Evolutionary conservation across 37 sponge, comb jelly and placozoan genomes (phyloP), one percentile per base, ranked within the genome.

Genomic region (Theonella swinhoei): DNA sequence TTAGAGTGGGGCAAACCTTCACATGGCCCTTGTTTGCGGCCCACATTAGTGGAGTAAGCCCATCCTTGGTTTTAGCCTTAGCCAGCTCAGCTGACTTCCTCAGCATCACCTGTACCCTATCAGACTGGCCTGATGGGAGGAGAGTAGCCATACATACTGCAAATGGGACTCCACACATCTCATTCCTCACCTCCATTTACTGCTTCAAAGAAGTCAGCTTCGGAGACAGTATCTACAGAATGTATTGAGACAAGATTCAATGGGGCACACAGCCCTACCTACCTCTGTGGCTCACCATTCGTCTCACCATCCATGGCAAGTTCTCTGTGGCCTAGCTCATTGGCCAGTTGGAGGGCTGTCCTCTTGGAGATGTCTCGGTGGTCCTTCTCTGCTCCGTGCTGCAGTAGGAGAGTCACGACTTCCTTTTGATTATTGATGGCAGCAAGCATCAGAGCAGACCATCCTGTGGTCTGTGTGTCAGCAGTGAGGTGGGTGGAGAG

Each of bases 21-120:
- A 39, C 67, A 40, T 89, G 60, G 1, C 93, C 91, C 58, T 66
- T 83, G 72, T 86, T 92, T n/a, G 90, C 84, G 39, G 96, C 93
- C 59, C 76, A 76, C 93, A 95, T 95, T 41, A 95, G 89, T 34
- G 96, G 96, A 2, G 96, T 95, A 76, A 87, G 93, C 23, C 96
- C 96, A 68, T 95, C 90, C 42, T 80, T 78, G 70, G 86, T 88
- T 35, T 20, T 47, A 61, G 72, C 67, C 36, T 42, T 41, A 1
- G 72, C 91, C 32, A 80, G 43, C 19, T 39, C 61, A 22, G 43
- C n/a, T 31, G 74, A 34, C 36, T 37, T 35, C 3, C 3, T 17
- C 37, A 93, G 31, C 63, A 89, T 40, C 0, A 78, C 79, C 35
- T 34, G 19, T 0, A 92, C 69, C 42, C 5, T 64, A 9, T 62